Conservation (phyloP, 2,888 invertebrate genomes). For the Ceramica pisi region DNA sequence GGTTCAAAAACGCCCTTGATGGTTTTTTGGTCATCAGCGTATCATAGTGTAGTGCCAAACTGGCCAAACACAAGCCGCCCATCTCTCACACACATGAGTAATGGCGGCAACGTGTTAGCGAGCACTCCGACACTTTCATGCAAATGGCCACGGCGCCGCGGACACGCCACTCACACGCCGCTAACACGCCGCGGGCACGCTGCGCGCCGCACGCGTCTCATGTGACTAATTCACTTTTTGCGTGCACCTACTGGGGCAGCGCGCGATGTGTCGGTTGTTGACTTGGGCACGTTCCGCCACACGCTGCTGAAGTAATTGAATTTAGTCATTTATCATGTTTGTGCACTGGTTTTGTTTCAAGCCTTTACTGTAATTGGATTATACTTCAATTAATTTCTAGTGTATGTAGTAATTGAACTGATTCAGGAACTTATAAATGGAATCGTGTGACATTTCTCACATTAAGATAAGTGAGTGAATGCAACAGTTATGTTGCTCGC, state of each 20-base stretch:
- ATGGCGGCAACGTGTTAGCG: conserved; percentile 33
- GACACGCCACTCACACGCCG: conserved; percentile 21
- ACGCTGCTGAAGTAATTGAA: conserved; percentile 12
- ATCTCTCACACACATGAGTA: conserved; percentile 33
- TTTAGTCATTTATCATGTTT: conserved; percentile 21
- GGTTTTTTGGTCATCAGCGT: background rate
- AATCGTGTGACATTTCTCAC: conserved; percentile 4
- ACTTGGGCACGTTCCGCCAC: conserved; percentile 2
- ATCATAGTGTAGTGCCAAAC: background rate
- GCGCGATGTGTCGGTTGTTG: conserved; percentile 7
- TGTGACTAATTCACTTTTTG: conserved; percentile 49
- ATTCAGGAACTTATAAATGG: conserved; percentile 1
- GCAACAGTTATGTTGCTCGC: conserved; percentile 37
- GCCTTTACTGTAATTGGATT: conserved; percentile 15
- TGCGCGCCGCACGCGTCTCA: conserved; percentile 22
- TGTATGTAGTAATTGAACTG: conserved; percentile 1
- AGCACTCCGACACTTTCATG: conserved; percentile 34
- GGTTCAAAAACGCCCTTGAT: background rate
- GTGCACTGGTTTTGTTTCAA: conserved; percentile 7
- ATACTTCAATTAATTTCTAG: conserved; percentile 6
- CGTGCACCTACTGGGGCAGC: conserved; percentile 36
- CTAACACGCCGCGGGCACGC: conserved; percentile 15
- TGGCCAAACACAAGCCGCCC: background rate
- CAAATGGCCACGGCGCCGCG: conserved; percentile 19
- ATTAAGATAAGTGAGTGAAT: conserved; percentile 17